Percentiles rank a stretch among this genome's conserved stretches.
phyloP scores from a whole-genome alignment of 2,797 vertebrate genomes.

The Adrianichthys oophorus region DNA sequence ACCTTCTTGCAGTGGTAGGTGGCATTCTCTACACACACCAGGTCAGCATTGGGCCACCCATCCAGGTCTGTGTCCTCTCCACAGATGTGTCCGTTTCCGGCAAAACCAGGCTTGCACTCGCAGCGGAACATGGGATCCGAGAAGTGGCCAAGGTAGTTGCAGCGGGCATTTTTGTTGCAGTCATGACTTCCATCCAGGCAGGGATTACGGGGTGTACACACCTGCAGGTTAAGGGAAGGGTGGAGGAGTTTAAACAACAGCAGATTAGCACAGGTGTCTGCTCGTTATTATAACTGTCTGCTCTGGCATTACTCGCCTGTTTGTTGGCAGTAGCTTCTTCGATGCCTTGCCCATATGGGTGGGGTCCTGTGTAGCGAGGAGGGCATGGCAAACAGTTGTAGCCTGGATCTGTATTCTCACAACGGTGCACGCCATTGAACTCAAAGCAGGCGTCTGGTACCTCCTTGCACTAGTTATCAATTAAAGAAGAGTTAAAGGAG shows the following conservation, averaged over 20 bases:
- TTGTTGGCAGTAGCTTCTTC: constrained; percentile 89
- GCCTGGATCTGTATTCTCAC: constrained; percentile 93
- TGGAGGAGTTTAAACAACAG: constrained; percentile 7
- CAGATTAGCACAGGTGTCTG: constrained; percentile 3
- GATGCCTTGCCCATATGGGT: constrained; percentile 89
- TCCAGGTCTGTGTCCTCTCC: constrained; percentile 97
- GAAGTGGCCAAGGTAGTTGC: constrained; percentile 97
- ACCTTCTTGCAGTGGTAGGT: constrained; percentile 99
- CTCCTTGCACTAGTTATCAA: constrained; percentile 84
- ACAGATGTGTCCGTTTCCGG: constrained; percentile 97
- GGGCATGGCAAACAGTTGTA: constrained; percentile 98
- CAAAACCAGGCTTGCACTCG: constrained; percentile 95
- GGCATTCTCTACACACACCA: constrained; percentile 94
- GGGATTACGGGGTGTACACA: constrained; percentile 94
- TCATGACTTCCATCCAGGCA: constrained; percentile 94
- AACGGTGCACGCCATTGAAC: constrained; percentile 91
- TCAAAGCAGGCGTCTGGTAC: constrained; percentile 93
- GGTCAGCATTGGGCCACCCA: constrained; percentile 94
- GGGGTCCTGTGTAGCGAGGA: constrained; percentile 87
- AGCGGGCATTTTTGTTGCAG: constrained; percentile 96
- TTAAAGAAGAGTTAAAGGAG: constrained; percentile 4
- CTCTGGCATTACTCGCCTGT: constrained; percentile 79
- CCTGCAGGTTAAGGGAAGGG: constrained; percentile 65
- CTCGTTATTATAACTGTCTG: neutral
- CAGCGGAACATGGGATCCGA: constrained; percentile 96